phyloP scores from a whole-genome alignment of 2,113 vertebrate species.

The Hemicordylus capensis region DNA sequence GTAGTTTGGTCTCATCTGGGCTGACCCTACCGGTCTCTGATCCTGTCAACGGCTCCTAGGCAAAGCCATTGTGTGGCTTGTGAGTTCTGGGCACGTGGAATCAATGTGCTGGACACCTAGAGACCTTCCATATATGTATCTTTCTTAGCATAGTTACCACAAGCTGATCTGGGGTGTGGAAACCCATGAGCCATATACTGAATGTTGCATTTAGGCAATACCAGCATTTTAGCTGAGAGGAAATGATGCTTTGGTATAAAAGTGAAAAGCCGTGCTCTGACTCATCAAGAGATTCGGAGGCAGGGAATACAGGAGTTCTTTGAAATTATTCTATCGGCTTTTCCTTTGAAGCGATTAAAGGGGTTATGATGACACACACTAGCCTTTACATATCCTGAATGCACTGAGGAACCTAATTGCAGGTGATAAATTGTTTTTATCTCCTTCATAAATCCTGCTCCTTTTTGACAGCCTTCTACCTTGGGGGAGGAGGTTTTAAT shows the following conservation, averaged over 20 bases:
- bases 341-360: not conserved
- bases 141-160: not conserved
- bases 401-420: not conserved
- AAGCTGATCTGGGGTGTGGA: not conserved
- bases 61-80: not conserved
- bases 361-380: not conserved
- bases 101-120: not conserved
- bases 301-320: not conserved
- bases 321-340: conserved; percentile 18
- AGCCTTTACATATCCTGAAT: not conserved
- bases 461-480: not conserved
- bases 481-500: conserved; percentile 7
- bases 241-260: not conserved
- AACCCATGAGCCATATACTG: not conserved
- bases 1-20: not conserved
- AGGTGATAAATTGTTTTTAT: not conserved
- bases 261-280: conserved; percentile 38
- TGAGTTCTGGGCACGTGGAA: not conserved
- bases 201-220: conserved; percentile 23
- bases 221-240: conserved; percentile 36
- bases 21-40: not conserved
- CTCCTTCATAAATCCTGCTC: not conserved
- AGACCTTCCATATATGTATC: not conserved
- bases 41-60: no score
- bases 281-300: conserved; percentile 31